A percentile compares a stretch with the other conserved stretches of the same genome.
phyloP scores from a whole-genome alignment of 1,140 invertebrate species.

The Ericerus pela region DNA sequence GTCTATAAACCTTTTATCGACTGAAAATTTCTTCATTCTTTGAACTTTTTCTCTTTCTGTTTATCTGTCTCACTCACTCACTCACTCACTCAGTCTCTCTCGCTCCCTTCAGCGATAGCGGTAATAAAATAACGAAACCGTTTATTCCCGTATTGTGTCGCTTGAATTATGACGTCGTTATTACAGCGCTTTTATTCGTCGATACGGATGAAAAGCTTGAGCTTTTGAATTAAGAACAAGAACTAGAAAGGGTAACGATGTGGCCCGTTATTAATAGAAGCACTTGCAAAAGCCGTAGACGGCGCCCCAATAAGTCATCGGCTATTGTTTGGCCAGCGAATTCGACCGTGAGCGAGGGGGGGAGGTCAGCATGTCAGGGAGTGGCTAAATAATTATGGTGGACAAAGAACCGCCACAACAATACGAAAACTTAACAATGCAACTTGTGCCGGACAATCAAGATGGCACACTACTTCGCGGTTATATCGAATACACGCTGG shows the following conservation, averaged over 20 bases:
- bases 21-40: too few species aligned
- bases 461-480: slow-evolving; percentile 6
- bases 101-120: slow-evolving; percentile 1
- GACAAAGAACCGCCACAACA: slow-evolving; percentile 8
- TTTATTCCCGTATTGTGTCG: slow-evolving; percentile 2
- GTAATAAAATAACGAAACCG: slow-evolving; percentile 8
- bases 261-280: slow-evolving; percentile 10
- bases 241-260: slow-evolving; percentile 8
- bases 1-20: too few species aligned
- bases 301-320: slow-evolving; percentile 11
- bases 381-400: slow-evolving; percentile 9
- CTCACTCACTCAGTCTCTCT: too few species aligned
- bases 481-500: slow-evolving; percentile 1
- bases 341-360: too few species aligned
- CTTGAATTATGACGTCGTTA: slow-evolving; percentile 9
- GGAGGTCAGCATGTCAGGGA: slow-evolving; percentile 1
- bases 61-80: too few species aligned
- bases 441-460: slow-evolving; percentile 11
- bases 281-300: slow-evolving; percentile 9
- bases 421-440: slow-evolving; percentile 12
- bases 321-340: slow-evolving; percentile 10
- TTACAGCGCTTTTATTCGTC: slow-evolving; percentile 6
- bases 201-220: slow-evolving; percentile 7
- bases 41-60: too few species aligned
- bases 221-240: slow-evolving; percentile 11